Percentiles rank a stretch among this genome's conserved stretches.
Evolutionary conservation across 1,140 invertebrate genomes (phyloP).

Genomic region (Tribolium madens): DNA sequence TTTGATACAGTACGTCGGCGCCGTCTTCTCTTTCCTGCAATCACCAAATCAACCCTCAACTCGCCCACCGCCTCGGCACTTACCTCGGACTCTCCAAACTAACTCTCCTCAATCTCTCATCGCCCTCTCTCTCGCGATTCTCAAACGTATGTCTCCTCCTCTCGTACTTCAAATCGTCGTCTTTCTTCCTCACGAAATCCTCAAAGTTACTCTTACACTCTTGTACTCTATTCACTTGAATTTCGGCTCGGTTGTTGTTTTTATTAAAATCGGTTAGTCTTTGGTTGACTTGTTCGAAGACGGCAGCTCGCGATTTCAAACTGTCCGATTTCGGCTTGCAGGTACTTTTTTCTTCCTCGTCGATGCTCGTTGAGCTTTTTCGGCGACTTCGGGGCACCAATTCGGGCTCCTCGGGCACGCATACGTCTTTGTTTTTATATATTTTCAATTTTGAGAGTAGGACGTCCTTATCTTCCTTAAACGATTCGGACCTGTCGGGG

Average conservation of each 20-base stretch:
- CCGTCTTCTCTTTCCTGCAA: slow-evolving; percentile 75
- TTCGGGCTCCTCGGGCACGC: not conserved
- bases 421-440: slow-evolving; percentile 60
- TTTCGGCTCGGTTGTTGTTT: slow-evolving; percentile 21
- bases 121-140: slow-evolving; percentile 57
- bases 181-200: slow-evolving; percentile 34
- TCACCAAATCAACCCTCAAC: not conserved
- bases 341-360: slow-evolving; percentile 11
- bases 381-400: not conserved
- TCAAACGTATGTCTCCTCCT: slow-evolving; percentile 61
- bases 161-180: slow-evolving; percentile 55
- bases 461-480: slow-evolving; percentile 73
- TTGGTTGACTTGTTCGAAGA: slow-evolving; percentile 57
- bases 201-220: slow-evolving; percentile 6
- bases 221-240: not conserved
- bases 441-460: slow-evolving; percentile 61
- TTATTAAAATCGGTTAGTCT: slow-evolving; percentile 30
- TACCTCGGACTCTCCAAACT: slow-evolving; percentile 63
- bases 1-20: slow-evolving; percentile 78
- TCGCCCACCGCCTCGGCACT: not conserved
- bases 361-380: slow-evolving; percentile 23
- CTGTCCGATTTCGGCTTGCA: slow-evolving; percentile 44
- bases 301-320: slow-evolving; percentile 57
- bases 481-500: slow-evolving; percentile 77
- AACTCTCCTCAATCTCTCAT: slow-evolving; percentile 56